Base-by-base conservation (phyloP, 2,797 vertebrate genomes). In the Pangasius djambal region DNA sequence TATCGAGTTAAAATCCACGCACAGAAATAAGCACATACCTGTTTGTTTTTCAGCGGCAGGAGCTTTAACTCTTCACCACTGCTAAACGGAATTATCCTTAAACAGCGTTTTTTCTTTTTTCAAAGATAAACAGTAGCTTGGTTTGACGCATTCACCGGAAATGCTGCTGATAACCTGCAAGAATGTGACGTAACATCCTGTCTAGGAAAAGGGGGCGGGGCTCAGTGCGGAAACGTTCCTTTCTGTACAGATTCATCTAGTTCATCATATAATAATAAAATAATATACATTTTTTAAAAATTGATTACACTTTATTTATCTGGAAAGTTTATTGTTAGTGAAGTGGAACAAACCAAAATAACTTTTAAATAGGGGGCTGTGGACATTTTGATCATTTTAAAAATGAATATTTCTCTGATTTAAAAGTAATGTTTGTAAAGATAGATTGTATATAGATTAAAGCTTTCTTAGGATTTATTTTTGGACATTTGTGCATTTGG, bases 121-220 rank as follows among this genome's bases (percentile, higher is more conserved):
- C 48, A 67, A 18, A 31, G 31, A 37, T 78, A 67, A 79, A 67
- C 57, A 87, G 28, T 15, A 74, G 34, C 48, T 59, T 34, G 22
- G 34, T 82, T 61, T 82, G 61, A 44, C 31, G 61, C 61, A 78
- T 81, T 79, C 83, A 84, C 61, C 63, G 86, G 65, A 81, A 87
- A 67, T 34, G 70, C 18, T 40, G 72, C 59, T 25, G 59, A 85
- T 67, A 85, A 79, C 74, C 74, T 85, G 74, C 83, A 67, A 63
- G 16, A 28, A 22, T 61, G 20, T 85, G 48, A 59, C 83, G 84
- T 69, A 65, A 86, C 75, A 50, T 82, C 84, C 84, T 44, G 88
- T 48, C 6, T 7, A 2, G 2, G 31, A 8, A 15, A 18, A 6
- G 61, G 25, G 18, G 8, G 16, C 13, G 12, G 12, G 13, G 18